Conservation (phyloP, 2,113 vertebrate species). For the Amazona guildingii region DNA sequence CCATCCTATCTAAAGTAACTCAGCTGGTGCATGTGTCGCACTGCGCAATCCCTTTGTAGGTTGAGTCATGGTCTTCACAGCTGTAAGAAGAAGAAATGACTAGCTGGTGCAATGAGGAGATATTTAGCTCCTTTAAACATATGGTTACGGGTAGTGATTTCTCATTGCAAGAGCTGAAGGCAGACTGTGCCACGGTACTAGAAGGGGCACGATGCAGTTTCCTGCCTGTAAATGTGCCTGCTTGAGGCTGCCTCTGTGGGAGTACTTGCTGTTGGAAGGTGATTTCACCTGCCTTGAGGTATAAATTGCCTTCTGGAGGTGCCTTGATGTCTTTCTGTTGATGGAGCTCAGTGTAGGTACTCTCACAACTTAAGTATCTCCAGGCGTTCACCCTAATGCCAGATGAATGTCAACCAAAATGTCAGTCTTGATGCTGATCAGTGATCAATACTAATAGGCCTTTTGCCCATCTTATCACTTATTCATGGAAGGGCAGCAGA, state of each 20-base stretch:
- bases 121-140: not conserved
- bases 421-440: not conserved
- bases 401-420: not conserved
- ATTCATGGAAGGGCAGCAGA: fast-evolving
- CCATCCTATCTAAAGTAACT: fast-evolving
- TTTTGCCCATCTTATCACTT: not conserved
- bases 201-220: not conserved
- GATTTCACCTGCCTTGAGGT: not conserved
- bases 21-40: not conserved
- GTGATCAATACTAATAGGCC: not conserved
- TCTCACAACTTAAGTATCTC: not conserved
- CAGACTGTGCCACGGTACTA: fast-evolving
- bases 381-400: not conserved
- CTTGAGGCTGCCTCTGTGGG: not conserved
- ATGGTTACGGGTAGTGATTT: not conserved
- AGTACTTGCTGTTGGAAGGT: not conserved
- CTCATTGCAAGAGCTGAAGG: not conserved
- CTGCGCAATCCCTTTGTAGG: not conserved
- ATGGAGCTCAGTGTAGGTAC: not conserved
- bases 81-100: not conserved
- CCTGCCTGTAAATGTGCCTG: not conserved
- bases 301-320: not conserved
- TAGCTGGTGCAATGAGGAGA: not conserved
- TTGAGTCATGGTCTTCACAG: not conserved
- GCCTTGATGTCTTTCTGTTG: not conserved